These are phyloP conservation scores for Caenorhabditis sp. DNA, from an alignment of 2,888 invertebrate species.

Conservation along the genomic window DNA sequence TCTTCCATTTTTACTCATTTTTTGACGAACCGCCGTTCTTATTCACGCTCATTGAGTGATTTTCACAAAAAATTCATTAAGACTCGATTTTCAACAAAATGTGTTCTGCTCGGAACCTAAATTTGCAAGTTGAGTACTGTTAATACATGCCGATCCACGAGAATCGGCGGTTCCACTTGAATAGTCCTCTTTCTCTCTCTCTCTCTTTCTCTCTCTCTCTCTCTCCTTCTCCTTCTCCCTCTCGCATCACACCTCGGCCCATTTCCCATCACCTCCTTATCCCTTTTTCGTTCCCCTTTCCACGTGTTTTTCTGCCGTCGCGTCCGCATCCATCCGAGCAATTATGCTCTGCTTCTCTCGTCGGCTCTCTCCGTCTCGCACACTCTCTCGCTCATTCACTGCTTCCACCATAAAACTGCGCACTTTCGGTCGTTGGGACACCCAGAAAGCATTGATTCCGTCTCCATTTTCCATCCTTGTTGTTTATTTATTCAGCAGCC, in stretches of 20 bases:
- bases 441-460: constrained; percentile 48
- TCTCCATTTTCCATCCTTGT: constrained; percentile 19
- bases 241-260: constrained; percentile 38
- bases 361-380: constrained; percentile 9
- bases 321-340: constrained; percentile 17
- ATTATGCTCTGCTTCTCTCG: constrained; percentile 20
- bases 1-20: too few species aligned
- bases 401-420: constrained; percentile 42
- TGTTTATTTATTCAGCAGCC: constrained; percentile 39
- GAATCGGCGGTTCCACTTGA: too few species aligned
- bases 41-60: too few species aligned
- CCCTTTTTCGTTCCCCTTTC: neutral
- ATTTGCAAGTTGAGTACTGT: too few species aligned
- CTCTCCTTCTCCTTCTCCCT: constrained; percentile 7
- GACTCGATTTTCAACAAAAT: too few species aligned
- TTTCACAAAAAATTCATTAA: too few species aligned
- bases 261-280: constrained; percentile 38
- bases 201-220: too few species aligned
- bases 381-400: constrained; percentile 26
- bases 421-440: constrained; percentile 15
- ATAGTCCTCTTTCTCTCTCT: too few species aligned
- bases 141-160: too few species aligned
- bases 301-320: constrained; percentile 7
- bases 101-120: too few species aligned
- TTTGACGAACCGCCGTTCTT: too few species aligned